These are phyloP conservation scores for Drosophila basisetae DNA, from an alignment of 2,888 invertebrate genomes.

Conservation along the genomic window DNA sequence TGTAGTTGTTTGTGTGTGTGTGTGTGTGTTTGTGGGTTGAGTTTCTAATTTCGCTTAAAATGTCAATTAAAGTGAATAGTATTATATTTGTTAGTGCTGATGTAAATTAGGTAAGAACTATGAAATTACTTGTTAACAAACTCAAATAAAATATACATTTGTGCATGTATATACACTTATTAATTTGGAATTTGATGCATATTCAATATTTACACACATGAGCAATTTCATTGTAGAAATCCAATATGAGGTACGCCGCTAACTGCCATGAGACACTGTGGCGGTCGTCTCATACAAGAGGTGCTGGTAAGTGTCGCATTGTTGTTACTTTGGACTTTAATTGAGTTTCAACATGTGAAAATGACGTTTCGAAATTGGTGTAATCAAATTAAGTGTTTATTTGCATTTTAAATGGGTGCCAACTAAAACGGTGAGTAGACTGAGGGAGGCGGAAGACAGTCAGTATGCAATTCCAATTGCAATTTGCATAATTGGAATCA, in stretches of 20 bases:
- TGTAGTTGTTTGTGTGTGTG: background rate
- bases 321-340: constrained; percentile 71
- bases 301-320: constrained; percentile 51
- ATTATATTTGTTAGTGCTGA: background rate
- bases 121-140: background rate
- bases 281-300: constrained; percentile 23
- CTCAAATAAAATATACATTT: background rate
- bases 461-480: constrained; percentile 35
- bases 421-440: background rate
- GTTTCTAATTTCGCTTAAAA: background rate
- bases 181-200: background rate
- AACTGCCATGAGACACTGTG: constrained; percentile 38
- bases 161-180: background rate
- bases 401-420: constrained; percentile 42
- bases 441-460: background rate
- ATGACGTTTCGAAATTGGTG: constrained; percentile 66
- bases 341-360: constrained; percentile 56
- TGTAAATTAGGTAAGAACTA: background rate
- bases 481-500: constrained; percentile 53
- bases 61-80: background rate
- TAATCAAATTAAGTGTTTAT: constrained; percentile 62
- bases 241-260: background rate
- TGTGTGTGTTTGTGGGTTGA: background rate
- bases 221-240: background rate
- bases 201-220: background rate